Evolutionary conservation across 2,113 vertebrate genomes (phyloP), one percentile per base, ranked within the genome.

Genomic region (Mormyrus iriodes): DNA sequence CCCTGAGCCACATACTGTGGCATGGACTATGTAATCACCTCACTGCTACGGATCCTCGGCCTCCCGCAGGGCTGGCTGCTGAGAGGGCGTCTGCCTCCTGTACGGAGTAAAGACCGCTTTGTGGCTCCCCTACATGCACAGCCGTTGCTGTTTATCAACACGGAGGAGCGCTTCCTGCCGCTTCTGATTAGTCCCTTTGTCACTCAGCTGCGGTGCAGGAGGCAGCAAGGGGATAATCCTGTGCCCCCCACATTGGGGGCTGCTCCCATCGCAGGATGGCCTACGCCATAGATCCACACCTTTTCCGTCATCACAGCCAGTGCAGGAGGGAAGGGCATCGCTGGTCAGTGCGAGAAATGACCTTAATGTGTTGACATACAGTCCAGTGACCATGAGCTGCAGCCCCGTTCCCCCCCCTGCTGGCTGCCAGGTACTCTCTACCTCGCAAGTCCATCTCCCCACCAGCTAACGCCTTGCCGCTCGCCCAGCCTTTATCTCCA

Each of bases 121-220:
- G 76, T 42, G 42, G 73, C 86, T 88, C 69, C 51, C 89, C 21
- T 82, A 58, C 49, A 48, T 86, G 46, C 82, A 44, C 76, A 88
- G 44, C 79, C 85, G 49, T 87, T 82, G 86, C 88, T 65, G 88
- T 86, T 90, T 86, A 91, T 92, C 91, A 90, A 85, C 90, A 90
- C 88, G 42, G 90, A 84, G 52, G 73, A 42, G 35, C 89, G 55
- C 85, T 83, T 90, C 48, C 44, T 89, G 49, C 88, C 88, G 90
- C 65, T 90, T 46, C 69, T 91, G 84, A 92, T 92, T 89, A 91
- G 89, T 85, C 51, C 82, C 85, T 90, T 65, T 90, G 90, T 86
- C 88, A 89, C 89, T 90, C 52, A 82, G 89, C 89, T 49, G 61
- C 88, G 65, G 21, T 44, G 82, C 85, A 53, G 35, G 51, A 69